These are phyloP conservation scores for Temnothorax rugatulus DNA, from an alignment of 2,888 invertebrate species.

Conservation along the genomic window DNA sequence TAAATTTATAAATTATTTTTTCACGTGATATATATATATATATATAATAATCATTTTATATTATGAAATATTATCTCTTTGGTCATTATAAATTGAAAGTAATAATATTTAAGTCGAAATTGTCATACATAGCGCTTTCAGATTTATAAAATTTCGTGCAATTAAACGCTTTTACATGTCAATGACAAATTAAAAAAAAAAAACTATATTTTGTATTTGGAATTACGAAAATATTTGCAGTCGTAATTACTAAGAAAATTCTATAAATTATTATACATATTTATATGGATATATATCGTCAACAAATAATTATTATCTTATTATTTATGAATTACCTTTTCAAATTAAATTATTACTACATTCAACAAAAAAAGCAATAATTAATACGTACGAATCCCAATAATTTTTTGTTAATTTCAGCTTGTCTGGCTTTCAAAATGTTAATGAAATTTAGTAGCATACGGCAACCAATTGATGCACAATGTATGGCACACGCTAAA, in stretches of 20 bases:
- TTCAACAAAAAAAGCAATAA: neutral
- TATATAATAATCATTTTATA: neutral
- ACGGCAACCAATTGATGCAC: slow-evolving; percentile 13
- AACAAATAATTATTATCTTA: neutral
- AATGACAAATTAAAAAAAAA: neutral
- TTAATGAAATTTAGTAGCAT: neutral
- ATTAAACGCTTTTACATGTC: neutral
- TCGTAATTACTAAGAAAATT: neutral
- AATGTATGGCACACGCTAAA: slow-evolving; percentile 15
- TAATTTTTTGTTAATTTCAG: neutral
- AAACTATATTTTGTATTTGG: neutral
- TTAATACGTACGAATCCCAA: neutral
- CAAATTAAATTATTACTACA: neutral
- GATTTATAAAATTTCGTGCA: neutral
- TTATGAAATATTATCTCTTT: neutral
- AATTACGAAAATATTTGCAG: neutral
- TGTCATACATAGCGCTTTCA: neutral
- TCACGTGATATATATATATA: neutral
- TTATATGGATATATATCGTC: neutral
- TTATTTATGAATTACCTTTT: neutral
- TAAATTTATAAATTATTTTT: slow-evolving; percentile 16
- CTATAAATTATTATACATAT: neutral
- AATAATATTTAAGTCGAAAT: slow-evolving; percentile 6
- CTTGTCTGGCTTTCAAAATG: neutral
- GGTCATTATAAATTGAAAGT: neutral